phyloP scores from a whole-genome alignment of 2,113 vertebrate genomes.

The Rhabdomys dilectus region DNA sequence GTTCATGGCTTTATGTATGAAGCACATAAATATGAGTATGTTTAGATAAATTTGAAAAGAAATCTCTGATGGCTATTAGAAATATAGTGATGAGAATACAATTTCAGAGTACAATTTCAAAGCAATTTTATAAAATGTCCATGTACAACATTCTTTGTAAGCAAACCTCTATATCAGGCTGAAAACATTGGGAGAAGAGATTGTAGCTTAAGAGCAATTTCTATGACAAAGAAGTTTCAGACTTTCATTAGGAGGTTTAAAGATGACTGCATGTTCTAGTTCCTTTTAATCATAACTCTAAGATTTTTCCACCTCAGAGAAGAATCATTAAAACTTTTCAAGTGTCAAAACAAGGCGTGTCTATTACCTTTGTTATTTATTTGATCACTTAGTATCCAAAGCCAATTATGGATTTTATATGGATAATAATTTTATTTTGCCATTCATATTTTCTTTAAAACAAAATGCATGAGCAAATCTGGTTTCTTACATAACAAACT shows the following conservation, averaged over 20 bases:
- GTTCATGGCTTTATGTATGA: not conserved
- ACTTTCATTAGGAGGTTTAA: not conserved
- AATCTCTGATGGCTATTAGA: not conserved
- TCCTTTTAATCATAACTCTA: not conserved
- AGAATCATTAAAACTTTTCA: not conserved
- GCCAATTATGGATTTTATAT: not conserved
- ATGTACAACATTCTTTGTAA: not conserved
- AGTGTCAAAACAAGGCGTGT: not conserved
- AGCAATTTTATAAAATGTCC: not conserved
- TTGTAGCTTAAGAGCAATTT: not conserved
- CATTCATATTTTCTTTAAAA: not conserved
- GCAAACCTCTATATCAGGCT: not conserved
- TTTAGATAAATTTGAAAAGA: not conserved
- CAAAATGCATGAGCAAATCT: not conserved
- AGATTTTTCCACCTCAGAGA: not conserved
- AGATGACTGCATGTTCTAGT: not conserved
- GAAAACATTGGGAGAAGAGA: not conserved
- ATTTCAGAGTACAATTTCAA: not conserved
- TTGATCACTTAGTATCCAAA: not conserved
- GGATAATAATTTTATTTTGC: conserved; percentile 4
- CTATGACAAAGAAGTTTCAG: not conserved
- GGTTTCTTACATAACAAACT: not conserved
- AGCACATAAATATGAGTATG: not conserved
- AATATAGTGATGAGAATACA: not conserved
- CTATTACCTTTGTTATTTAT: not conserved